Evolutionary conservation across 2,113 vertebrate genomes (phyloP).

Genomic region (Xyliphius kryptos): DNA sequence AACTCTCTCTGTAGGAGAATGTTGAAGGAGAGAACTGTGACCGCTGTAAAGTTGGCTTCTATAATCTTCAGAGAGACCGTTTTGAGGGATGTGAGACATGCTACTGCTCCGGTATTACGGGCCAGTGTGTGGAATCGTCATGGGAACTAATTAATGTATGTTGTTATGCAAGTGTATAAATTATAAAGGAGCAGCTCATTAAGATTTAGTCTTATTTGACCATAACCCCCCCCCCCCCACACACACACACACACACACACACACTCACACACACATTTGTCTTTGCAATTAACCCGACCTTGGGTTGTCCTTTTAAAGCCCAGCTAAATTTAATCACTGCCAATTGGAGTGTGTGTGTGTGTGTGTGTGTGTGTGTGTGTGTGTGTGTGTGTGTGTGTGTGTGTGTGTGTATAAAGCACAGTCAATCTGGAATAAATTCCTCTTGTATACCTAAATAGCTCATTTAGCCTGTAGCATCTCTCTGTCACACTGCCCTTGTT

Average conservation of each 20-base stretch:
- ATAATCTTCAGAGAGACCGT: conserved; percentile 76
- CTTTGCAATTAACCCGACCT: conserved; percentile 48
- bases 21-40: conserved; percentile 84
- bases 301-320: conserved; percentile 36
- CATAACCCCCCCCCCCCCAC: too few relatives aligned
- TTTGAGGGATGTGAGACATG: conserved; percentile 84
- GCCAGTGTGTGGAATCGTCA: conserved; percentile 70
- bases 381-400: too few relatives aligned
- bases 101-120: conserved; percentile 85
- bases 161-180: neutral
- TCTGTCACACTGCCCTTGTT: too few relatives aligned
- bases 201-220: conserved; percentile 26
- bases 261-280: too few relatives aligned
- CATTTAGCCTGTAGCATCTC: too few relatives aligned
- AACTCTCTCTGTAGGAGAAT: conserved; percentile 51
- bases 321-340: conserved; percentile 33
- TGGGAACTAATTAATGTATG: conserved; percentile 78
- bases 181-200: neutral
- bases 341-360: neutral
- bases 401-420: too few relatives aligned
- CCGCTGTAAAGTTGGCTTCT: conserved; percentile 82
- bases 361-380: too few relatives aligned
- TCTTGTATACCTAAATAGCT: too few relatives aligned
- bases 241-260: conserved; percentile 23
- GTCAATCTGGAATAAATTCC: too few relatives aligned